These are phyloP conservation scores for Exephanes ischioxanthus DNA, from an alignment of 2,888 invertebrate genomes.

Conservation along the genomic window DNA sequence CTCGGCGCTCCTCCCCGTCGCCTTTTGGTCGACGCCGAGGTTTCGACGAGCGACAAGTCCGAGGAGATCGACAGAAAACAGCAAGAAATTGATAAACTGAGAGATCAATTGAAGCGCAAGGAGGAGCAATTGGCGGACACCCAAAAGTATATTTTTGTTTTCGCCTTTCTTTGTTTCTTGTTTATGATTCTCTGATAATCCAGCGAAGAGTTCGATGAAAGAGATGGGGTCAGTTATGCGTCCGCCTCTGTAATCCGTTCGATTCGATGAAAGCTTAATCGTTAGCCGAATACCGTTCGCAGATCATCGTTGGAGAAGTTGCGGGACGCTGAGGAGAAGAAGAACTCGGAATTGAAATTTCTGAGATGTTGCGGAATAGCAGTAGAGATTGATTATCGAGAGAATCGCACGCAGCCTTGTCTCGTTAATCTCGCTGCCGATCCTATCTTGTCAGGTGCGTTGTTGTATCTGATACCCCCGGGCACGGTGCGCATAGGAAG, in stretches of 20 bases:
- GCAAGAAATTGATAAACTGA: constrained; percentile 87
- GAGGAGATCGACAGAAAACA: constrained; percentile 83
- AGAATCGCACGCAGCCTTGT: constrained; percentile 86
- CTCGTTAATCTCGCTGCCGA: constrained; percentile 89
- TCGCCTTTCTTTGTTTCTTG: background rate
- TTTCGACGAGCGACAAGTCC: constrained; percentile 63
- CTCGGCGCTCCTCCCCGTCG: constrained; percentile 76
- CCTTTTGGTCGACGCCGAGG: constrained; percentile 70
- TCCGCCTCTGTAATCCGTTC: background rate
- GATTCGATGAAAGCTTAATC: constrained; percentile 80
- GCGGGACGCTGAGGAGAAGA: constrained; percentile 85
- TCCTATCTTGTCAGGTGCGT: constrained; percentile 88
- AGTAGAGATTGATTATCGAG: constrained; percentile 84
- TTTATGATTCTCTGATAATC: constrained; percentile 1
- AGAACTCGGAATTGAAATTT: constrained; percentile 85
- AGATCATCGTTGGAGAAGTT: constrained; percentile 86
- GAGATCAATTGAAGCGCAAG: constrained; percentile 87
- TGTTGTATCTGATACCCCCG: constrained; percentile 86
- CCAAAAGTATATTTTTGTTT: constrained; percentile 84
- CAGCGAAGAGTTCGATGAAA: background rate
- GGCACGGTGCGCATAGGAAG: constrained; percentile 86
- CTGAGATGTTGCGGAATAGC: constrained; percentile 87
- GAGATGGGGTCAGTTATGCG: background rate
- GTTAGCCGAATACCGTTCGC: constrained; percentile 69
- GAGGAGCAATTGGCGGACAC: constrained; percentile 88